Conservation (phyloP, 2,888 invertebrate species). For the Aporophyla lueneburgensis region DNA sequence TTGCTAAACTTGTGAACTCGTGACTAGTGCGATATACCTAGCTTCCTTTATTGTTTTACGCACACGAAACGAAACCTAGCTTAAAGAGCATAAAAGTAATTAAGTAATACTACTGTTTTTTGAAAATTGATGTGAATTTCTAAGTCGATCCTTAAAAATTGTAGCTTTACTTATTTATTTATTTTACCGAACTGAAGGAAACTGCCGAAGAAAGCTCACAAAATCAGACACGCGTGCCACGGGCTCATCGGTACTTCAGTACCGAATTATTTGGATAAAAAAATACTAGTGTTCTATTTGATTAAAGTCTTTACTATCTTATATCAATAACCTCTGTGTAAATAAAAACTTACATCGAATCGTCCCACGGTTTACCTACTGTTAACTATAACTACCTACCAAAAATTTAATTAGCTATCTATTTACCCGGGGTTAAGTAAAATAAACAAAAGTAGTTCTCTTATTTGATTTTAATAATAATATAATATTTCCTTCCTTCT, state of each 20-base stretch:
- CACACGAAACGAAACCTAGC: background rate
- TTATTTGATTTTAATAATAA: background rate
- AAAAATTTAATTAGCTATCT: background rate
- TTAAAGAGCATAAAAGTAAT: background rate
- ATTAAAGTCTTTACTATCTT: background rate
- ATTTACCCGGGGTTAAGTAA: background rate
- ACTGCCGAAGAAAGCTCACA: background rate
- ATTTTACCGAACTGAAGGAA: background rate
- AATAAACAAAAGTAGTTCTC: background rate
- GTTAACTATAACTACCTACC: background rate
- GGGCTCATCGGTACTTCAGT: background rate
- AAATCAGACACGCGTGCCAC: background rate
- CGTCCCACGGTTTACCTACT: background rate
- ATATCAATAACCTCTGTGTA: background rate
- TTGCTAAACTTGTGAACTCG: conserved; percentile 40
- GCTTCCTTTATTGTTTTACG: conserved; percentile 18
- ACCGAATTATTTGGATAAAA: background rate
- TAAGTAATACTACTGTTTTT: background rate
- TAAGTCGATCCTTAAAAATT: background rate
- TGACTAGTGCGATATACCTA: conserved; percentile 10
- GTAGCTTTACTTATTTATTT: background rate
- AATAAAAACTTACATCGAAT: background rate
- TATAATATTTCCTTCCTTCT: background rate
- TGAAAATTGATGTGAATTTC: background rate
- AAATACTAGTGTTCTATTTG: background rate